phyloP scores from a whole-genome alignment of 1,140 invertebrate species.

The Pseudoatta argentina region DNA sequence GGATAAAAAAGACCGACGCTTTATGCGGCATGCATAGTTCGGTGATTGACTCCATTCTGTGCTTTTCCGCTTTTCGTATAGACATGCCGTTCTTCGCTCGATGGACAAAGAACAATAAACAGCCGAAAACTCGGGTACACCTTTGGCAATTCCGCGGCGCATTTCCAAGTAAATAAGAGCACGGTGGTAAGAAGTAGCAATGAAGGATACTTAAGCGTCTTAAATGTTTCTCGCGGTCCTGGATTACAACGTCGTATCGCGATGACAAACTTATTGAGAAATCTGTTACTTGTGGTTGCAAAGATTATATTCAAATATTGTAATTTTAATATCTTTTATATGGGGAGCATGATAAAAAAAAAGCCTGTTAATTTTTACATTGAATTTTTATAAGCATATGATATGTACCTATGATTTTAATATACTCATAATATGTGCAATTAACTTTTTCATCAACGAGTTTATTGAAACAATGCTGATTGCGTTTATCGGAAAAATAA shows the following conservation, averaged over 20 bases:
- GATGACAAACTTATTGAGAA: constrained; percentile 18
- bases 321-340: neutral
- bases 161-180: too few species aligned
- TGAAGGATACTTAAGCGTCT: neutral
- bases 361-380: neutral
- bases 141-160: neutral
- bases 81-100: neutral
- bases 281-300: neutral
- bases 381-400: neutral
- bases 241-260: neutral
- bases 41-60: constrained; percentile 37
- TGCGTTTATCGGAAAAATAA: constrained; percentile 9
- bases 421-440: neutral
- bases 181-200: neutral
- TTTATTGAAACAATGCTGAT: neutral
- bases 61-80: constrained; percentile 15
- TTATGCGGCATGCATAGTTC: constrained; percentile 31
- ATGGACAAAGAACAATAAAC: constrained; percentile 17
- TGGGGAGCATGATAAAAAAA: neutral
- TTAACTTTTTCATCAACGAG: neutral
- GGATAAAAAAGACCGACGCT: constrained; percentile 60
- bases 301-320: neutral
- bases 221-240: neutral
- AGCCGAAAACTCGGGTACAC: neutral
- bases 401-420: neutral